Evolutionary conservation across 2,797 vertebrate species (phyloP), one percentile per base, ranked within the genome.

Genomic region (Chanos chanos): DNA sequence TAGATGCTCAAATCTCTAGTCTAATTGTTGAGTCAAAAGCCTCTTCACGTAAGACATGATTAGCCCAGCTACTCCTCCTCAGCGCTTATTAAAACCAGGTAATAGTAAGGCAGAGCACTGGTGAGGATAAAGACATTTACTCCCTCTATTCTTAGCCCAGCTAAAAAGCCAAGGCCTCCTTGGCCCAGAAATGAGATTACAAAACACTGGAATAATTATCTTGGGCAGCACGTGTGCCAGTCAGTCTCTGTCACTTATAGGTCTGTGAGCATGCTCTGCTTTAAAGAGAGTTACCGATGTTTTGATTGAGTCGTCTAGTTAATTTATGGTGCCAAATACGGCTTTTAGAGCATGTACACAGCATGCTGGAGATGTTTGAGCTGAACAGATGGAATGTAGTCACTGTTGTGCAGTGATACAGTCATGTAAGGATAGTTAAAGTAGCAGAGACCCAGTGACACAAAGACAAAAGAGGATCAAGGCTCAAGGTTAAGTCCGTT

Each of bases 251-350:
- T 10, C 31, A 33, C 31, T 12, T 31, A 33, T 33, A 7, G 41
- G n/a, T n/a, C n/a, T n/a, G 7, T 85, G 84, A 80, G 89, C 90
- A 76, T 85, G 45, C 72, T 5, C n/a, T n/a, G n/a, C n/a, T n/a
- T n/a, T n/a, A n/a, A n/a, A n/a, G n/a, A n/a, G n/a, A n/a, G n/a
- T n/a, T n/a, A n/a, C n/a, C n/a, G n/a, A n/a, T n/a, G n/a, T n/a
- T n/a, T n/a, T n/a, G n/a, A n/a, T n/a, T n/a, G n/a, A n/a, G n/a
- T n/a, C n/a, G n/a, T n/a, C n/a, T n/a, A n/a, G n/a, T n/a, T n/a
- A n/a, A n/a, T n/a, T n/a, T n/a, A n/a, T n/a, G n/a, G n/a, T n/a
- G n/a, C n/a, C n/a, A n/a, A n/a, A n/a, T n/a, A n/a, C n/a, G n/a
- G n/a, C n/a, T n/a, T n/a, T n/a, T n/a, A n/a, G n/a, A n/a, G n/a